Evolutionary conservation across 2,888 invertebrate species (phyloP).

Genomic region (Rugalucina vietnamica): DNA sequence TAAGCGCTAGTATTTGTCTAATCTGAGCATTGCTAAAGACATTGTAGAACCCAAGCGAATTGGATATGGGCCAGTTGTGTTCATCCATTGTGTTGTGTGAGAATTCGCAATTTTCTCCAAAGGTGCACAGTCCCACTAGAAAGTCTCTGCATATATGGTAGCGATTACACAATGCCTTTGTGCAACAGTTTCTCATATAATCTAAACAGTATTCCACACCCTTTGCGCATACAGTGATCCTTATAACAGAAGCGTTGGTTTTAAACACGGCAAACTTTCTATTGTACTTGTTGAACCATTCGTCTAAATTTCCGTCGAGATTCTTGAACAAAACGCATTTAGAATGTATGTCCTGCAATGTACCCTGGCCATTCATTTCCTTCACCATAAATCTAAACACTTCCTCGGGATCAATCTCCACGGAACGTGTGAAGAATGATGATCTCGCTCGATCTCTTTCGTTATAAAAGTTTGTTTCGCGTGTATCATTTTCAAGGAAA

Average conservation of each 20-base stretch:
- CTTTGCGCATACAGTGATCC: neutral
- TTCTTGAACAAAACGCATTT: neutral
- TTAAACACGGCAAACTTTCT: conserved; percentile 42
- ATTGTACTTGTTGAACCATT: conserved; percentile 40
- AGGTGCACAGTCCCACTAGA: conserved; percentile 35
- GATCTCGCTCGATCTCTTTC: neutral
- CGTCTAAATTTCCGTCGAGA: neutral
- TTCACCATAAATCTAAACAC: conserved; percentile 17
- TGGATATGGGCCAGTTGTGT: conserved; percentile 33
- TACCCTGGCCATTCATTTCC: conserved; percentile 10
- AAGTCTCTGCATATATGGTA: conserved; percentile 16
- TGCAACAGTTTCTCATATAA: conserved; percentile 8
- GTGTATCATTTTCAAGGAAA: no score
- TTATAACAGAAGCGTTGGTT: conserved; percentile 18
- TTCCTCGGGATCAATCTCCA: conserved; percentile 2
- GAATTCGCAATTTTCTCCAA: conserved; percentile 41
- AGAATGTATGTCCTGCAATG: neutral
- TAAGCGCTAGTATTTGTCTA: conserved; percentile 16
- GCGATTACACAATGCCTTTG: neutral
- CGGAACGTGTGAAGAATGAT: neutral
- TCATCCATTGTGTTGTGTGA: conserved; percentile 53
- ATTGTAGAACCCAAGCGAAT: conserved; percentile 39
- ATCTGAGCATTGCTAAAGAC: conserved; percentile 50
- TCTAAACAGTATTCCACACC: conserved; percentile 29
- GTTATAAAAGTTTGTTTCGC: no score